These are phyloP conservation scores for Oxystoma pomonae DNA, from an alignment of 2,888 invertebrate species.

Conservation along the genomic window DNA sequence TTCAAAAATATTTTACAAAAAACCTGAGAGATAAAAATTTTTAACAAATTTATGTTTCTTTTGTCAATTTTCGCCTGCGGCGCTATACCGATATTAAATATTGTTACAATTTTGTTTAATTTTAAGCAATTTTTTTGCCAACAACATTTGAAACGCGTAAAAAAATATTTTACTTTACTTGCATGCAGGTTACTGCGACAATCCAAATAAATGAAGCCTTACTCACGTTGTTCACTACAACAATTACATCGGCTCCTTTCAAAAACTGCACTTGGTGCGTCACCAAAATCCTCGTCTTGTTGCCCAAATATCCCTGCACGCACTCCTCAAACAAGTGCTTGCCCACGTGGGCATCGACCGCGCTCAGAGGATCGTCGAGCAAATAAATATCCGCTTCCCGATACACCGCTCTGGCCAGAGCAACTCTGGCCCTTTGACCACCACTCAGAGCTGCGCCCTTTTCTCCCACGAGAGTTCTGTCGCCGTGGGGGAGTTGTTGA, in stretches of 20 bases:
- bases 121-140: too few species aligned
- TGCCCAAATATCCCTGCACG: conserved; percentile 53
- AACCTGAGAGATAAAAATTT: too few species aligned
- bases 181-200: too few species aligned
- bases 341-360: conserved; percentile 75
- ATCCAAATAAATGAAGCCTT: too few species aligned
- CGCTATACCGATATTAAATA: too few species aligned
- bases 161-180: too few species aligned
- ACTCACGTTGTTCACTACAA: conserved; percentile 60
- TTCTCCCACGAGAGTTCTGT: conserved; percentile 74
- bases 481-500: conserved; percentile 66
- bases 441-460: conserved; percentile 74
- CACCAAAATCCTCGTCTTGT: conserved; percentile 71
- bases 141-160: too few species aligned
- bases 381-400: conserved; percentile 72
- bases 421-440: conserved; percentile 77
- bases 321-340: conserved; percentile 73
- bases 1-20: too few species aligned
- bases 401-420: conserved; percentile 74
- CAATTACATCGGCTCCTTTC: conserved; percentile 60
- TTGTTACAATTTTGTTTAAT: too few species aligned
- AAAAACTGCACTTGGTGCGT: conserved; percentile 84
- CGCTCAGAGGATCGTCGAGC: conserved; percentile 76
- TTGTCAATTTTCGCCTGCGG: too few species aligned
- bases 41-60: too few species aligned